Base-by-base conservation (phyloP, 1,140 invertebrate species). In the Armadillidium nasatum region DNA sequence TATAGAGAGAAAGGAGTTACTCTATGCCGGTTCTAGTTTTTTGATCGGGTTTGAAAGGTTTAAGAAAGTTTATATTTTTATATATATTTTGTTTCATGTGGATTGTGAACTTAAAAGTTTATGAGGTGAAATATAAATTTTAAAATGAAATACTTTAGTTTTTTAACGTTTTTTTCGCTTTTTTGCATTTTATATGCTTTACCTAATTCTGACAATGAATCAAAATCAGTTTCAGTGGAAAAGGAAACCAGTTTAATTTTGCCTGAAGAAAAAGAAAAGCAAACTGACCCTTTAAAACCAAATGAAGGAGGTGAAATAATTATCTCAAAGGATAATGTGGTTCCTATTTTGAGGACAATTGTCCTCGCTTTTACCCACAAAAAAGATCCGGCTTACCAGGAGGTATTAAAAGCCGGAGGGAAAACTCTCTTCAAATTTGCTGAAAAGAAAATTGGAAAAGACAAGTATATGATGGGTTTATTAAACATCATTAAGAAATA, bases 361-460 rank as follows among this genome's bases (percentile, higher is more conserved):
- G 33, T 76, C 22, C 44, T 78, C 3, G 79, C 77, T 21, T 80
- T 71, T 23, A 78, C 77, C 7, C 74, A 74, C 69, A 78, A 76
- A 21, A 44, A 80, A 54, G 73, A 71, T 13, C 79, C 79, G 21
- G 46, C 77, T 0, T 76, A 78, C 74, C n/a, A 45, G 45, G 74
- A 80, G 4, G n/a, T 80, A 45, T 43, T 80, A 22, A 74, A 80
- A 44, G 76, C 74, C 4, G 79, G 74, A 19, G 79, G 77, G n/a
- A 45, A 86, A 88, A 88, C 50, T 60, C 50, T 60, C 50, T 60
- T 60, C 46, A 60, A 60, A 60, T 60, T 60, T 60, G 50, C 50
- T 15, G 50, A 60, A 60, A 60, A 60, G 50, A 60, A 60, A 50
- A 60, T 60, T 60, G 50, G 50, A 13, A 60, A 60, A 13, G 50